Percentiles rank a stretch among this genome's conserved stretches.
These are phyloP conservation scores for Encarsia formosa DNA, from an alignment of 2,888 invertebrate genomes.

Conservation along the genomic window DNA sequence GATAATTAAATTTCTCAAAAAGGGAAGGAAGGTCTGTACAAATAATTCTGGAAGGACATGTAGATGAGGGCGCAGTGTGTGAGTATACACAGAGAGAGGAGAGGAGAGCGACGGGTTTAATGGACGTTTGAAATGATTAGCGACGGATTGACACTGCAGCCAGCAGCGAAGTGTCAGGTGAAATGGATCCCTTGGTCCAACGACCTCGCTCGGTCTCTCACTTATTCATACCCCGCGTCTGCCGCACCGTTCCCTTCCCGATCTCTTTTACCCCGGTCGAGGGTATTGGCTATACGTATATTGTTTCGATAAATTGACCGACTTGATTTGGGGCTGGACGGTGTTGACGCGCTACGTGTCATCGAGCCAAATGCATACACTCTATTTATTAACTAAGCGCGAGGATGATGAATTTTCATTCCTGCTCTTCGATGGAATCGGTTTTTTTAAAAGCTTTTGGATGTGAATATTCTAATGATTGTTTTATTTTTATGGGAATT, in stretches of 20 bases:
- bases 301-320: too few species aligned
- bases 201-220: neutral
- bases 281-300: neutral
- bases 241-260: neutral
- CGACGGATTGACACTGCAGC: slow-evolving; percentile 23
- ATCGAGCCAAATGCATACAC: too few species aligned
- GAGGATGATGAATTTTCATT: too few species aligned
- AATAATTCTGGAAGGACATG: too few species aligned
- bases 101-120: slow-evolving; percentile 14
- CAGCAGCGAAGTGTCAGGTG: slow-evolving; percentile 15
- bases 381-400: too few species aligned
- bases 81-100: neutral
- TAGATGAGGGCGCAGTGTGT: neutral
- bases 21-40: too few species aligned
- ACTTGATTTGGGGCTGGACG: neutral
- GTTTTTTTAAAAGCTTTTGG: too few species aligned
- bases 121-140: slow-evolving; percentile 31
- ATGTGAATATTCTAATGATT: too few species aligned
- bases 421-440: too few species aligned
- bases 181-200: slow-evolving; percentile 9
- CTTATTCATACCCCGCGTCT: slow-evolving; percentile 5
- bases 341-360: neutral
- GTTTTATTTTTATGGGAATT: too few species aligned
- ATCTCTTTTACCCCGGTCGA: neutral
- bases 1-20: too few species aligned